Base-by-base conservation (phyloP, 2,888 invertebrate genomes). In the Cinara cedri region DNA sequence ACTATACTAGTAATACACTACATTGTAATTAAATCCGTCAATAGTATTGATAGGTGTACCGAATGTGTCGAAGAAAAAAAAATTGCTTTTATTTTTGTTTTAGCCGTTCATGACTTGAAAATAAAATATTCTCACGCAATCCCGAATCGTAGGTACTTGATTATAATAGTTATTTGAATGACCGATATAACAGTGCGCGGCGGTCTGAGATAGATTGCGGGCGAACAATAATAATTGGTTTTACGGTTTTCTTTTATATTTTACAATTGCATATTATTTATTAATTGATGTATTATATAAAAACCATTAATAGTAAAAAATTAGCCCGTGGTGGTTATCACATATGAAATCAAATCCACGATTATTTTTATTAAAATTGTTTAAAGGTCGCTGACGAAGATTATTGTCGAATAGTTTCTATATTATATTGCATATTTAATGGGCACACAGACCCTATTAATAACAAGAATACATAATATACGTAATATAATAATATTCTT, bases 1-100 rank as follows among this genome's bases (percentile, higher is more conserved):
- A 76, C 74, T 21, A 62, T 24, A 24, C 66, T 1, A 1, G n/a
- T n/a, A n/a, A n/a, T n/a, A n/a, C n/a, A n/a, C n/a, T 55, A 57
- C 66, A 16, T 75, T 75, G 75, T 75, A 75, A 66, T 76, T 66
- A 76, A 76, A 66, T 55, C 44, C 55, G 24, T 76, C 75, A 66
- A 76, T 66, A 44, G 55, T 54, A 66, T 66, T 76, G 65, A 76
- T 66, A 44, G 66, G 75, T 57, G 42, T 9, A 68, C 76, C 55
- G 60, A 76, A 57, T 68, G 68, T 66, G 54, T 44, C 46, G 63
- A 49, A 49, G 9, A 34, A 72, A 72, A 34, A 34, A 74, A 74
- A 63, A 63, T 63, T 24, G 63, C 65, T 74, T 65, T 65, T 54
- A 74, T 54, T 74, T 55, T n/a, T 10, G 14, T 62, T 74, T 34